Evolutionary conservation across 1,140 invertebrate genomes (phyloP).

Genomic region (Psilanteris sp.): DNA sequence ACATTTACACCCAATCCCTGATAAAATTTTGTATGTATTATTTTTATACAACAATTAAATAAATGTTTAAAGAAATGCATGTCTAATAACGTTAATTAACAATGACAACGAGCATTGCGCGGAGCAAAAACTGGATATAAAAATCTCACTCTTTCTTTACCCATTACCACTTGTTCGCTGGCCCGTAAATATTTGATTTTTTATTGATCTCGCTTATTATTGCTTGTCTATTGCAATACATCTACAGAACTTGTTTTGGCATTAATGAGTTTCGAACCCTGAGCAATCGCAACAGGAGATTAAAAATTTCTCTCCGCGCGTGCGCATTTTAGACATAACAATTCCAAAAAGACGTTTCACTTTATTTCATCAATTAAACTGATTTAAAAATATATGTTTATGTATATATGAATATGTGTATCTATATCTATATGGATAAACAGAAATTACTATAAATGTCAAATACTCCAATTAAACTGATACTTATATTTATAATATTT

Average conservation of each 20-base stretch:
- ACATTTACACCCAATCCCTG: no score
- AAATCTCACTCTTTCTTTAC: constrained; percentile 19
- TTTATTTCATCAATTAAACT: constrained; percentile 25
- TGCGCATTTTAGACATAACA: constrained; percentile 27
- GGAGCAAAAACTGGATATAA: constrained; percentile 14
- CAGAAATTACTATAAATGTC: constrained; percentile 15
- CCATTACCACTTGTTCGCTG: neutral
- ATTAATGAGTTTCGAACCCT: constrained; percentile 75
- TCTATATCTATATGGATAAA: no score
- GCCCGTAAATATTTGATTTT: constrained; percentile 42
- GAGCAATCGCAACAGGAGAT: constrained; percentile 66
- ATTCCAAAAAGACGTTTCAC: constrained; percentile 10
- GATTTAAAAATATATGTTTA: no score
- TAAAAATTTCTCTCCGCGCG: constrained; percentile 14
- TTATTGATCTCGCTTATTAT: constrained; percentile 69
- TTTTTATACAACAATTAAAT: no score
- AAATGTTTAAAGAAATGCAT: no score
- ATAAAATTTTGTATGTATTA: neutral
- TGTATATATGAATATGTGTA: no score
- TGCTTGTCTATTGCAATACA: constrained; percentile 76
- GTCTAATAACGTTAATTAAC: neutral
- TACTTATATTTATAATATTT: no score
- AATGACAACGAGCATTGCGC: constrained; percentile 9
- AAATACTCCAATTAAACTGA: no score
- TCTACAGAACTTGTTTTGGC: constrained; percentile 73